Evolutionary conservation across 2,797 vertebrate species (phyloP), one percentile per base, ranked within the genome.

Genomic region (Notamacropus eugenii): DNA sequence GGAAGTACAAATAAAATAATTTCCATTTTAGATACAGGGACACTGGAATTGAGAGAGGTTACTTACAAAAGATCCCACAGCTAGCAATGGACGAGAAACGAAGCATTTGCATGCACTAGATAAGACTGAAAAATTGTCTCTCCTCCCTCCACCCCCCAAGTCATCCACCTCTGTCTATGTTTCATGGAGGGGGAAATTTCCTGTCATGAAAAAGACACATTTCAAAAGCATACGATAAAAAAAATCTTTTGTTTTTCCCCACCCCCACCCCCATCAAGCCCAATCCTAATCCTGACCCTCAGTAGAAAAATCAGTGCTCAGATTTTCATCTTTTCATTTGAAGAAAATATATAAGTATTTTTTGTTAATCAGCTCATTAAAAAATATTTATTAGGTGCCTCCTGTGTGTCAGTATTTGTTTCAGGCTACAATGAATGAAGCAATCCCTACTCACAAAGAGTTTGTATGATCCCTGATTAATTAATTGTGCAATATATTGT

Each of bases 401-500:
- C 27, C 40, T 50, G 50, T 87, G 40, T 46, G 22, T 27, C 40
- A 10, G 40, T 22, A 16, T 40, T 46, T 59, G 29, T 22, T n/a
- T 8, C 67, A 82, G n/a, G 19, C 14, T 67, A 6, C 8, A n/a
- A 34, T 67, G 62, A 67, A 46, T 82, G 67, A 40, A 46, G 67
- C 67, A 82, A 82, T 46, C n/a, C 19, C 19, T 82, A 46, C 16
- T 40, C n/a, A 74, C n/a, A 34, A 62, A 40, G 67, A 40, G 67
- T 9, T 27, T 46, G 27, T 46, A 46, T 10, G 16, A 14, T 8
- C 14, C 95, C 90, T 91, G 91, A 94, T 95, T 94, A 97, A 97
- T 97, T 97, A 97, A 97, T 97, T 97, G 96, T 94, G 55, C 40
- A 57, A 92, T 46, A 90, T 96, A 94, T 97, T 97, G 97, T 97